A percentile compares a stretch with the other conserved stretches of the same genome.
These are phyloP conservation scores for Aricia artaxerxes DNA, from an alignment of 2,888 invertebrate species.

Conservation along the genomic window DNA sequence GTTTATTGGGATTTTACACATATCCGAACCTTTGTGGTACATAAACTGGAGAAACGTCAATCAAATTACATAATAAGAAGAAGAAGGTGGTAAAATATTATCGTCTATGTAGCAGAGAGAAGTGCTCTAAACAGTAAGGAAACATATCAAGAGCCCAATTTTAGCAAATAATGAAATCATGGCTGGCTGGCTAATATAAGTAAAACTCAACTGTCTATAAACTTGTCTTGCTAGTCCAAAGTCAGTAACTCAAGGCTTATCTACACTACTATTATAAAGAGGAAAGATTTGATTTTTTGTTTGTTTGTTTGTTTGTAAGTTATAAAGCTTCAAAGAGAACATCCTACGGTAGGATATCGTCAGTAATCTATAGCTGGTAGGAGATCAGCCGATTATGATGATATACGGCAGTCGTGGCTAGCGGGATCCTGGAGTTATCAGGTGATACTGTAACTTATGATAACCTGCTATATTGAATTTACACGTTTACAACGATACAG, in stretches of 20 bases:
- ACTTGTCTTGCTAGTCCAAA: too few species aligned
- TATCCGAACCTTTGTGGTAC: background rate
- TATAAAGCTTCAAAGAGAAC: background rate
- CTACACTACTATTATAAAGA: too few species aligned
- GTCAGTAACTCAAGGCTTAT: background rate
- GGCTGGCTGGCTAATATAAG: too few species aligned
- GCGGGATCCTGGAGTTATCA: constrained; percentile 3
- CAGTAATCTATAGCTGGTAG: background rate
- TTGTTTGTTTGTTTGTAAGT: too few species aligned
- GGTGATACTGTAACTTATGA: background rate
- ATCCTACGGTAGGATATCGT: background rate
- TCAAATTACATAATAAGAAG: background rate
- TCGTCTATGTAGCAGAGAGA: background rate
- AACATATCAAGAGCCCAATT: too few species aligned
- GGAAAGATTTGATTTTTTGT: too few species aligned
- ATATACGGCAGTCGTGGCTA: constrained; percentile 6
- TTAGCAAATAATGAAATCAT: too few species aligned
- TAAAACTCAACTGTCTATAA: too few species aligned
- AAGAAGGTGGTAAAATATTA: background rate
- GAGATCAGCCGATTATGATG: constrained; percentile 1
- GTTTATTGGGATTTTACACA: background rate
- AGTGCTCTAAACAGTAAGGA: too few species aligned
- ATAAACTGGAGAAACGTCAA: background rate
- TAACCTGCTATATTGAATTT: background rate
- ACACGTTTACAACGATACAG: background rate